Conservation (phyloP, 2,797 vertebrate species). For the Heteromormyrus szaboi region DNA sequence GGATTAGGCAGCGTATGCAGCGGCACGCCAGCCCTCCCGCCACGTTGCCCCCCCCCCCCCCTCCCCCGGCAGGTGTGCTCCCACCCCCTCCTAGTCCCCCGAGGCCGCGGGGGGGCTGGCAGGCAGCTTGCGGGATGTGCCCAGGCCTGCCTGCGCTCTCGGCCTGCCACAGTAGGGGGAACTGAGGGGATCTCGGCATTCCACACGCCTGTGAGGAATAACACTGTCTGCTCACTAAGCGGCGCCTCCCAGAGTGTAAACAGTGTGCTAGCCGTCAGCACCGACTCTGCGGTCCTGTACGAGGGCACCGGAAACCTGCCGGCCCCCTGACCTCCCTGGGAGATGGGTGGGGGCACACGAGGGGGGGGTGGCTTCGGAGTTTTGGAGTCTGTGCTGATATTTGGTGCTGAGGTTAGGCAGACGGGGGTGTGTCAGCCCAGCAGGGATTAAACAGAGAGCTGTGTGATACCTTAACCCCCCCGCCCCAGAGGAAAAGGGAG, state of each 20-base stretch:
- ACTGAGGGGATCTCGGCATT: neutral
- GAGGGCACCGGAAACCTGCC: neutral
- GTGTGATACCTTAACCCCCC: neutral
- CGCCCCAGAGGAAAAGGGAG: neutral
- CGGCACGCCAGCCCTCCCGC: constrained; percentile 27
- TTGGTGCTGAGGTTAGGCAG: neutral
- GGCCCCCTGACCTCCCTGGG: neutral
- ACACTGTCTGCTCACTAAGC: neutral
- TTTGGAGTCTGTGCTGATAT: neutral
- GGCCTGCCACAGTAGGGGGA: neutral
- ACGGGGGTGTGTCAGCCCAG: neutral
- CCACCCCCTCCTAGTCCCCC: neutral
- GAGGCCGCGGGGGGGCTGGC: neutral
- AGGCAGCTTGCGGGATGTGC: neutral
- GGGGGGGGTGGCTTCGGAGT: neutral
- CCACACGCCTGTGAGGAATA: neutral
- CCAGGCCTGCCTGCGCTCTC: neutral
- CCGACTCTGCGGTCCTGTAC: neutral
- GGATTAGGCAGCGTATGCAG: constrained; percentile 29
- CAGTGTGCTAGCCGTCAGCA: neutral
- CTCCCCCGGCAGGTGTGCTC: neutral
- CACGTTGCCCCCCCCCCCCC: neutral
- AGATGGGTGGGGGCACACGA: neutral
- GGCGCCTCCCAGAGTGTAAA: neutral
- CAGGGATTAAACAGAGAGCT: neutral